Conservation (phyloP, 2,113 vertebrate species). For the Cryptomyrus ogoouensis region DNA sequence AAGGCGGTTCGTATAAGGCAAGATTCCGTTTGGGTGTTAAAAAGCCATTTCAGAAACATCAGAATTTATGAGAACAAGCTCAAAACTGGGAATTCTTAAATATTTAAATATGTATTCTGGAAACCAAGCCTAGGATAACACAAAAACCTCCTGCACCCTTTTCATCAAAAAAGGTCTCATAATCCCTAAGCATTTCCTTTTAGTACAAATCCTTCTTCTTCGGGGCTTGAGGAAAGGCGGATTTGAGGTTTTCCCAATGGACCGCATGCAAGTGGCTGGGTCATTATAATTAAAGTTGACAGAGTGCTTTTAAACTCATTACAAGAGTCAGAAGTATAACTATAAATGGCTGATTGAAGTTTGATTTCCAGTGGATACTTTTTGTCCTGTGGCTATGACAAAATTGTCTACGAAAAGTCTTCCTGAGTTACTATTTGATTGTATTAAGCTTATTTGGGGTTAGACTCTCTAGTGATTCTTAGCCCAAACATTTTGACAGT, state of each 20-base stretch:
- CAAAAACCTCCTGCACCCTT: neutral
- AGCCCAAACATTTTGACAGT: neutral
- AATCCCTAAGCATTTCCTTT: neutral
- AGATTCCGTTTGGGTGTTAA: neutral
- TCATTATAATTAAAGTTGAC: neutral
- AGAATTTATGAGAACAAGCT: neutral
- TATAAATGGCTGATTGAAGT: neutral
- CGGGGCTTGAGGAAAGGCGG: neutral
- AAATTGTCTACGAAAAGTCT: neutral
- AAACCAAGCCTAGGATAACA: neutral
- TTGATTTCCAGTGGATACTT: neutral
- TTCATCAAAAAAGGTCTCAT: neutral
- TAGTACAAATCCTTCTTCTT: neutral
- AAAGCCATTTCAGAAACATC: neutral
- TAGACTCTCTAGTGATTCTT: neutral
- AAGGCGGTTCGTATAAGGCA: neutral
- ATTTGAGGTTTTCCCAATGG: neutral
- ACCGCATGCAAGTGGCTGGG: neutral
- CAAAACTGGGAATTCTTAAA: neutral
- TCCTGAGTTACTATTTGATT: neutral
- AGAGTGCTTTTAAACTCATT: neutral
- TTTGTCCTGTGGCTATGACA: too few relatives aligned
- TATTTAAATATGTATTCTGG: neutral
- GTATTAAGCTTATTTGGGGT: neutral
- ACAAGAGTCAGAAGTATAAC: neutral